A percentile compares a stretch with the other conserved stretches of the same genome.
These are phyloP conservation scores for Tragelaphus imberbis DNA, from an alignment of 2,113 vertebrate genomes.

Conservation along the genomic window DNA sequence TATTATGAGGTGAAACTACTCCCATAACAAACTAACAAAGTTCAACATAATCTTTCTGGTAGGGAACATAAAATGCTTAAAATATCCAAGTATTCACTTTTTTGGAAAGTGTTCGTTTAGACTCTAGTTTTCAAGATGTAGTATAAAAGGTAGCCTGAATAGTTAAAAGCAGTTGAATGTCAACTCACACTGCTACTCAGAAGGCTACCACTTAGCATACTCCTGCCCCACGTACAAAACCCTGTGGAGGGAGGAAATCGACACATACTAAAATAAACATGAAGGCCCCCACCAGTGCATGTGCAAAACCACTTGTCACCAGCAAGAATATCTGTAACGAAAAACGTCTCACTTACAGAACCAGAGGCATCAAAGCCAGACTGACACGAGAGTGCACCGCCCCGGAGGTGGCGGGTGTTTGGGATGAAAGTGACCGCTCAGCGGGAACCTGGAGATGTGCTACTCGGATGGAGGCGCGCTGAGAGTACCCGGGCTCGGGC, in stretches of 20 bases:
- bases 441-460: neutral
- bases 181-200: constrained; percentile 17
- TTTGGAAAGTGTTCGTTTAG: neutral
- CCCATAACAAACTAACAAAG: constrained; percentile 4
- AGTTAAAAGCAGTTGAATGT: constrained; percentile 31
- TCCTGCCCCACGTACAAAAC: neutral
- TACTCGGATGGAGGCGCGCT: neutral
- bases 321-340: neutral
- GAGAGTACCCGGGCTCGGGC: neutral
- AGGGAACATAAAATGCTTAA: neutral
- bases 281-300: constrained; percentile 46
- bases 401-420: neutral
- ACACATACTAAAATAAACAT: constrained; percentile 57
- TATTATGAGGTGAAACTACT: constrained; percentile 24
- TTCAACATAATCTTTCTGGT: neutral
- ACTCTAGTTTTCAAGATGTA: constrained; percentile 26
- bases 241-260: neutral
- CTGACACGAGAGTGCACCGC: neutral
- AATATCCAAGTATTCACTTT: neutral
- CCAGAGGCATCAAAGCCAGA: neutral
- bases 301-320: constrained; percentile 70
- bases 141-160: constrained; percentile 39
- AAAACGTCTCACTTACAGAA: neutral
- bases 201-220: constrained; percentile 14
- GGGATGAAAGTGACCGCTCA: neutral